Conservation (phyloP, 2,797 vertebrate species). For the Momotus momota region DNA sequence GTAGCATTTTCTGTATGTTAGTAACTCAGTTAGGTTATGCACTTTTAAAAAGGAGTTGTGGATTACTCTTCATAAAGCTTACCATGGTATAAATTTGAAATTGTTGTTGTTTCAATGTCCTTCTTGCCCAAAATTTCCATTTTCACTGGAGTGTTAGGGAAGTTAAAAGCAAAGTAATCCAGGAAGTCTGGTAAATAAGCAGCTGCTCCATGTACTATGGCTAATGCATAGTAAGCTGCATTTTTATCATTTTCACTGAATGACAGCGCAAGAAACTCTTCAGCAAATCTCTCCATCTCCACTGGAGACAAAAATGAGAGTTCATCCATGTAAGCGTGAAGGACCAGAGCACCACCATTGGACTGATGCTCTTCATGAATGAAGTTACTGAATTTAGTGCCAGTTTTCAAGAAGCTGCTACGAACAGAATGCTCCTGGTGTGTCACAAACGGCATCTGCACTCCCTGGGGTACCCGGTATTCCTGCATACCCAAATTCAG, state of each 20-base stretch:
- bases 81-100: constrained; percentile 93
- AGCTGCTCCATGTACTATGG: constrained; percentile 94
- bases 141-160: constrained; percentile 97
- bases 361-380: constrained; percentile 95
- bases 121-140: constrained; percentile 99
- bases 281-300: constrained; percentile 92
- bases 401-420: constrained; percentile 91
- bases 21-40: background rate
- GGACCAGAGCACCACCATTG: constrained; percentile 92
- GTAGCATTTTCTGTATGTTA: accelerated
- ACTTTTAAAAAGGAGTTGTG: background rate
- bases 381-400: constrained; percentile 88
- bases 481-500: constrained; percentile 79
- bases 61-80: background rate
- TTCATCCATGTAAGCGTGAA: constrained; percentile 97
- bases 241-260: constrained; percentile 92
- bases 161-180: constrained; percentile 99
- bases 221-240: constrained; percentile 91
- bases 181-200: constrained; percentile 96
- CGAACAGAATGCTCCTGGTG: constrained; percentile 96
- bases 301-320: constrained; percentile 90
- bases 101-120: constrained; percentile 98
- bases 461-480: constrained; percentile 84
- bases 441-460: constrained; percentile 88
- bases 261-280: constrained; percentile 92